Conservation (phyloP, 2,797 vertebrate species). For the Sparus aurata region DNA sequence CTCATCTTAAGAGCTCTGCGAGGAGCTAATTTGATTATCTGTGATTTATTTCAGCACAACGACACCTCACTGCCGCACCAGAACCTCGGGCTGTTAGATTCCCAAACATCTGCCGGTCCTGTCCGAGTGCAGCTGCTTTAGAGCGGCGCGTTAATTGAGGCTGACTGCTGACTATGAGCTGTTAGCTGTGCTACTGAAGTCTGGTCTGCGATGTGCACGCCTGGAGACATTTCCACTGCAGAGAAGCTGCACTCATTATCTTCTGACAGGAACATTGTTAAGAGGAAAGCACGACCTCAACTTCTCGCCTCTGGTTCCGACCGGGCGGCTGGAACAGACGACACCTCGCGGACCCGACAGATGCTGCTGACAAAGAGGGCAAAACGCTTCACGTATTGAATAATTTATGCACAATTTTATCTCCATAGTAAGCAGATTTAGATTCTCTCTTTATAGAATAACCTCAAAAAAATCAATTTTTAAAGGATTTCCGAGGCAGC, state of each 20-base stretch:
- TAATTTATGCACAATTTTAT: background rate
- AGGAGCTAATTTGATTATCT: slow-evolving; percentile 38
- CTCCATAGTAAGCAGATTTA: slow-evolving; percentile 14
- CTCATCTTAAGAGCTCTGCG: slow-evolving; percentile 30
- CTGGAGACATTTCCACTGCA: slow-evolving; percentile 43
- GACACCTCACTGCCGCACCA: slow-evolving; percentile 30
- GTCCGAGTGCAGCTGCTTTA: slow-evolving; percentile 28
- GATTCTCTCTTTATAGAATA: background rate
- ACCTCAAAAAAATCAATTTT: background rate
- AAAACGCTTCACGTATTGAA: background rate
- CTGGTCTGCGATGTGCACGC: slow-evolving; percentile 26
- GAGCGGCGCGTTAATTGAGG: slow-evolving; percentile 41
- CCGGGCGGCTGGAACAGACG: slow-evolving; percentile 3
- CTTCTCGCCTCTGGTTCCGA: slow-evolving; percentile 24
- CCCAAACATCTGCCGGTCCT: slow-evolving; percentile 51
- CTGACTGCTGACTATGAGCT: slow-evolving; percentile 29
- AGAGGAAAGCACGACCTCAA: slow-evolving; percentile 41
- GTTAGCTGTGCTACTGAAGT: slow-evolving; percentile 32
- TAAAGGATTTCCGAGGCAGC: background rate
- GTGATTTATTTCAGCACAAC: slow-evolving; percentile 40
- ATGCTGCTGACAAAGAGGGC: slow-evolving; percentile 17
- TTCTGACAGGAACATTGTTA: slow-evolving; percentile 42
- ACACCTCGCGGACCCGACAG: background rate
- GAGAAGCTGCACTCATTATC: slow-evolving; percentile 55
- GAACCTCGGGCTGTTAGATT: slow-evolving; percentile 26